Percentiles rank a stretch among this genome's conserved stretches.
Conservation (phyloP, 2,888 invertebrate genomes). For the Psylliodes chrysocephalus region DNA sequence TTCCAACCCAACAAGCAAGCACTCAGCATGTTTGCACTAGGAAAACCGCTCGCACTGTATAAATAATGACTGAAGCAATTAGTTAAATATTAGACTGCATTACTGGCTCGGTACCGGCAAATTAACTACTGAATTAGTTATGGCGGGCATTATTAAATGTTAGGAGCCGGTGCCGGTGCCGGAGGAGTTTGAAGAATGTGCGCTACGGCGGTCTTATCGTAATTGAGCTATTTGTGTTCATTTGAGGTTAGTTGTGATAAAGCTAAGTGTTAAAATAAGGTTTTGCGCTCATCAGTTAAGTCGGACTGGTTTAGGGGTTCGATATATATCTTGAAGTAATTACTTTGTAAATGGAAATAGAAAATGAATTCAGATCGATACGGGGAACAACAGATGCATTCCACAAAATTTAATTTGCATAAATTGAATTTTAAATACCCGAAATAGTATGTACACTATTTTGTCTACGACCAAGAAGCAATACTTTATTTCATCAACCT, state of each 20-base stretch:
- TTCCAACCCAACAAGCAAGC: background rate
- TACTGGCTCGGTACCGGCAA: conserved; percentile 59
- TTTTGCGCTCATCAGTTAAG: too few relatives aligned
- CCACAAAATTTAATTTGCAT: too few relatives aligned
- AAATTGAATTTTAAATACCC: too few relatives aligned
- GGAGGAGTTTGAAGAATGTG: conserved; percentile 25
- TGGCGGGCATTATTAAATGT: conserved; percentile 35
- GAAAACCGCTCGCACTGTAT: conserved; percentile 44
- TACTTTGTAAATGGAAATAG: too few relatives aligned
- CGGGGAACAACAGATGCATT: too few relatives aligned
- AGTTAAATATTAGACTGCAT: conserved; percentile 64
- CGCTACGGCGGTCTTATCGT: conserved; percentile 4
- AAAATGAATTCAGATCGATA: too few relatives aligned
- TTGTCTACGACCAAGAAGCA: too few relatives aligned
- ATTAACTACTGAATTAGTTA: conserved; percentile 62
- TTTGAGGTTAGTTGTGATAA: conserved; percentile 16
- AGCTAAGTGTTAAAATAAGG: background rate
- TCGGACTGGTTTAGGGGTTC: too few relatives aligned
- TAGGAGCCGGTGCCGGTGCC: conserved; percentile 12
- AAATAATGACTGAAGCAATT: conserved; percentile 64
- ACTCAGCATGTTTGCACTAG: conserved; percentile 23
- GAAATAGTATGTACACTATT: too few relatives aligned
- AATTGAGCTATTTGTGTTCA: conserved; percentile 36
- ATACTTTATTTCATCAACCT: too few relatives aligned
- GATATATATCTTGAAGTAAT: too few relatives aligned